phyloP scores from a whole-genome alignment of 2,888 invertebrate genomes.

The Leptinotarsa juncta region DNA sequence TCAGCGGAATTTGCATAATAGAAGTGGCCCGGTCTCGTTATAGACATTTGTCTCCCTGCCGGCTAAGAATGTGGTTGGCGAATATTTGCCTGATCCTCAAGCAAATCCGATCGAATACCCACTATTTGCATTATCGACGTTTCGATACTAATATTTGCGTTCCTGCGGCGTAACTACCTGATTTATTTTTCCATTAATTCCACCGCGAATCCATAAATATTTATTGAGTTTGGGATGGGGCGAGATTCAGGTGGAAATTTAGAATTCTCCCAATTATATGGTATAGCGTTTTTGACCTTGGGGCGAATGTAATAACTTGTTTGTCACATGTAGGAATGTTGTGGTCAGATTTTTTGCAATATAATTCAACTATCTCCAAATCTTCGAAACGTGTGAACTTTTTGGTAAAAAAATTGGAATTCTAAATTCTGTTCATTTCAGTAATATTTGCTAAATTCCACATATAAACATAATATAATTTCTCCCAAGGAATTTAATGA shows the following conservation, averaged over 20 bases:
- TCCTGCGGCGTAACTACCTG: not conserved
- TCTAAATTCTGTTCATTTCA: too few relatives aligned
- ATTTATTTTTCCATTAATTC: constrained; percentile 7
- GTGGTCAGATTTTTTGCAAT: too few relatives aligned
- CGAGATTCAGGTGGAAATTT: not conserved
- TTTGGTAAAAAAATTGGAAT: too few relatives aligned
- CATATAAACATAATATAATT: too few relatives aligned
- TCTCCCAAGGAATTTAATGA: too few relatives aligned
- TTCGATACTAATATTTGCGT: constrained; percentile 20
- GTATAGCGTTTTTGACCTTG: not conserved
- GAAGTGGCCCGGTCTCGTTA: constrained; percentile 33
- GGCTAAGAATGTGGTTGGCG: constrained; percentile 17
- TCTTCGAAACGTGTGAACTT: too few relatives aligned
- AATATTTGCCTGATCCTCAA: constrained; percentile 19
- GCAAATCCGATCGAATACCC: constrained; percentile 17
- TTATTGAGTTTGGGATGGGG: too few relatives aligned
- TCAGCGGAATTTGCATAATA: constrained; percentile 38
- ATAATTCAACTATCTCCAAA: too few relatives aligned
- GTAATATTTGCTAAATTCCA: too few relatives aligned
- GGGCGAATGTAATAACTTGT: too few relatives aligned
- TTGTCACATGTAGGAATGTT: too few relatives aligned
- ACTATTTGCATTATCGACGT: constrained; percentile 25
- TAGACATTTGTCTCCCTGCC: constrained; percentile 34
- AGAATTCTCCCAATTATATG: not conserved
- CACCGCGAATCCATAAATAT: not conserved